phyloP scores from a whole-genome alignment of 2,888 invertebrate genomes.

The Norana najaformis region DNA sequence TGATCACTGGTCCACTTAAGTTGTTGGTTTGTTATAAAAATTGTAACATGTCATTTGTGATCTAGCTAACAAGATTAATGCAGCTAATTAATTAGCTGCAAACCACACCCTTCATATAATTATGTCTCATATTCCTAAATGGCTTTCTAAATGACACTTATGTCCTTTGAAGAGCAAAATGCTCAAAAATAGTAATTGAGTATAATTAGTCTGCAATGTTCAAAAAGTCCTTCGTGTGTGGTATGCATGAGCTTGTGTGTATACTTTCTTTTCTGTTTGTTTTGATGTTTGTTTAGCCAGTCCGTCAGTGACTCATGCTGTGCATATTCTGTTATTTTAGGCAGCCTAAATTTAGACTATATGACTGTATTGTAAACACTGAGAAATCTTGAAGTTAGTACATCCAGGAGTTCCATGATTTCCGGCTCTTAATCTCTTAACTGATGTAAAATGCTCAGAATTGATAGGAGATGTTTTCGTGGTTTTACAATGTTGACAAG shows the following conservation, averaged over 20 bases:
- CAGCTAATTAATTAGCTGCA: neutral
- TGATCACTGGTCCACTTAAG: neutral
- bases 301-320: neutral
- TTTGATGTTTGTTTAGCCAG: neutral
- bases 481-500: neutral
- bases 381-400: neutral
- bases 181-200: neutral
- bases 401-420: neutral
- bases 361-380: neutral
- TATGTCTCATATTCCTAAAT: neutral
- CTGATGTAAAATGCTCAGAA: neutral
- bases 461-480: neutral
- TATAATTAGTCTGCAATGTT: neutral
- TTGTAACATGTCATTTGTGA: neutral
- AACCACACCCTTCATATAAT: neutral
- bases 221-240: neutral
- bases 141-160: neutral
- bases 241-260: too few relatives aligned
- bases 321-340: neutral
- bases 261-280: neutral
- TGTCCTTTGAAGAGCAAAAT: too few relatives aligned
- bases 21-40: neutral
- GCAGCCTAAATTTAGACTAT: neutral
- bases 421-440: constrained; percentile 13
- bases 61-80: neutral